phyloP scores from a whole-genome alignment of 37 sponge, comb jelly and placozoan genomes.

The Geodia barretti region DNA sequence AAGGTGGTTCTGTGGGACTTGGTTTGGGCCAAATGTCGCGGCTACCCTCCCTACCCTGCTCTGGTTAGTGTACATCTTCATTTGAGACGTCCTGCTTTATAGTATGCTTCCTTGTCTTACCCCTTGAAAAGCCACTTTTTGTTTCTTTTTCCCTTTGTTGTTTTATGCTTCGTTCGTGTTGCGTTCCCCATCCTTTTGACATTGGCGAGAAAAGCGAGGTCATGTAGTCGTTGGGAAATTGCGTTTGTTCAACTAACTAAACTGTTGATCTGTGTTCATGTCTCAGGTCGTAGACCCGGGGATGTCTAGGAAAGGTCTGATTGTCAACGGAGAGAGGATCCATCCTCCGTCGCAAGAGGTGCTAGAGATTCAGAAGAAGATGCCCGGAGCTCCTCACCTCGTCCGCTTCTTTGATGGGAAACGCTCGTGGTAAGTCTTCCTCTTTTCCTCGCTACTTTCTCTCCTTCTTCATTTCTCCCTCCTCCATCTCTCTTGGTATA shows the following conservation, averaged over 20 bases:
- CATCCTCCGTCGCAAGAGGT: slow-evolving; percentile 93
- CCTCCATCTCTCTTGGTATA: background rate
- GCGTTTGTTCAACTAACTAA: background rate
- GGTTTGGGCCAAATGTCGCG: slow-evolving; percentile 98
- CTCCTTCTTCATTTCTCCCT: background rate
- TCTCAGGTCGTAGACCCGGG: slow-evolving; percentile 90
- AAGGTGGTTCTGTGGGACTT: slow-evolving; percentile 60
- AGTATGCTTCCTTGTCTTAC: background rate
- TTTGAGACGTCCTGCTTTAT: background rate
- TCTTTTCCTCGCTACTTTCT: background rate
- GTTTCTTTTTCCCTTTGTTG: background rate
- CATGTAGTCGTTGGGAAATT: background rate
- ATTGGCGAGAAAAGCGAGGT: background rate
- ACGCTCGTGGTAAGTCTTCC: slow-evolving; percentile 85
- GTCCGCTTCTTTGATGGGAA: slow-evolving; percentile 97
- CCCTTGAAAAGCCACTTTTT: background rate
- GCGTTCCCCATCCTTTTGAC: background rate
- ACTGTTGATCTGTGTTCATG: background rate
- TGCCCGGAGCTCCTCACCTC: slow-evolving; percentile 59
- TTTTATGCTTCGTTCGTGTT: background rate
- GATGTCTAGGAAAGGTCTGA: slow-evolving; percentile 64
- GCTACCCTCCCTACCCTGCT: slow-evolving; percentile 97
- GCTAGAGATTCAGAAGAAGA: slow-evolving; percentile 61
- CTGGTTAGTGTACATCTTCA: slow-evolving; percentile 73
- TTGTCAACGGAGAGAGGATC: slow-evolving; percentile 69